A percentile compares a stretch with the other conserved stretches of the same genome.
Evolutionary conservation across 2,113 vertebrate genomes (phyloP).

Genomic region (Hirundichthys speculiger): DNA sequence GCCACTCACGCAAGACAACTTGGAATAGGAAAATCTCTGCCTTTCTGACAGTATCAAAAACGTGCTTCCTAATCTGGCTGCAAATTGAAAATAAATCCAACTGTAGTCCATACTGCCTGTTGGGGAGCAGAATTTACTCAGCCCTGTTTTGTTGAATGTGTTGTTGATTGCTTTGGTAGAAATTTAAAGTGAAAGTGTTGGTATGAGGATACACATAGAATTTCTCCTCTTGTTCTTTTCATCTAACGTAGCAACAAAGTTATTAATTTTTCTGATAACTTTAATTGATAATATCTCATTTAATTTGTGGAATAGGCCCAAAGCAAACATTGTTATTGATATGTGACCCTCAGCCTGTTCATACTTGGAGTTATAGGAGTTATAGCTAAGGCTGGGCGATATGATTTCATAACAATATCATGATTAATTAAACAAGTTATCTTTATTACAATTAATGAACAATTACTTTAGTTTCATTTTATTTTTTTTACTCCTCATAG

Average conservation of each 20-base stretch:
- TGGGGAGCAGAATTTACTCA: constrained; percentile 42
- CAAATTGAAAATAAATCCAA: constrained; percentile 70
- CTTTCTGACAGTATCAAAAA: constrained; percentile 64
- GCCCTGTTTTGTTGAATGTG: constrained; percentile 41
- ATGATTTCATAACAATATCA: too few relatives aligned
- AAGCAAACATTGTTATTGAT: constrained; percentile 11
- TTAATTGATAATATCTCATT: constrained; percentile 10
- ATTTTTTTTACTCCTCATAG: too few relatives aligned
- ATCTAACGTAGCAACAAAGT: not conserved
- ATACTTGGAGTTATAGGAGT: constrained; percentile 25
- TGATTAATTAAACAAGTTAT: too few relatives aligned
- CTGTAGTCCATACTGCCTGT: constrained; percentile 23
- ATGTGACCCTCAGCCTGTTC: constrained; percentile 18
- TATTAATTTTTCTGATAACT: constrained; percentile 19
- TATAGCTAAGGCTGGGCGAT: too few relatives aligned
- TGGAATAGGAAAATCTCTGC: constrained; percentile 42
- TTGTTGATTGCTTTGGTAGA: constrained; percentile 57
- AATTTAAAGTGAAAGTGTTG: constrained; percentile 29
- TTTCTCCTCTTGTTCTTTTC: too few relatives aligned
- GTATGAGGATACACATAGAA: not conserved
- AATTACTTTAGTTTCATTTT: too few relatives aligned
- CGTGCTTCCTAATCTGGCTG: constrained; percentile 59
- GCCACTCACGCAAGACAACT: constrained; percentile 66
- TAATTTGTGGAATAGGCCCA: constrained; percentile 28
- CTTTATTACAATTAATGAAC: too few relatives aligned